Evolutionary conservation across 2,888 invertebrate genomes (phyloP), one percentile per base, ranked within the genome.

Genomic region (Margaritifera margaritifera): DNA sequence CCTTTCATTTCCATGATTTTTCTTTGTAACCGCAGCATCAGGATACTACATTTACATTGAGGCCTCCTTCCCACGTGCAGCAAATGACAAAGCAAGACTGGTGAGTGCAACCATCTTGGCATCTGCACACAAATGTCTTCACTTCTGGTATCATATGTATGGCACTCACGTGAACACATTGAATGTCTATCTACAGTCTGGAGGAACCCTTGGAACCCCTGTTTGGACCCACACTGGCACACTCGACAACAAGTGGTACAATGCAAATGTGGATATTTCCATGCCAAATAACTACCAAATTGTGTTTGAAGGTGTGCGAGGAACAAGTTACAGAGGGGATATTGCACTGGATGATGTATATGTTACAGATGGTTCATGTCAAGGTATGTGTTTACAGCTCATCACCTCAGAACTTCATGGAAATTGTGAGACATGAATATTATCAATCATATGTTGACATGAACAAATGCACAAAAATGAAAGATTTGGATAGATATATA

Each of bases 121-220:
- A 6, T 78, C 77, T 1, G 68, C 74, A 18, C 57, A 66, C 2
- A 82, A 79, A 71, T 84, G 84, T 71, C 76, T 84, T 27, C 82
- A 77, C 51, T 87, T 87, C 80, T 87, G 86, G 86, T 87, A 86
- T 69, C 86, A 87, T 68, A 87, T 87, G 87, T 86, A 84, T 66
- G 88, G 87, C 24, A 78, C 80, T 55, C 79, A 82, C 74, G 78
- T 84, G 11, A 80, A 81, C 59, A 80, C 81, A 1, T 75, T 87
- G 24, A 83, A 82, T 72, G 82, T 86, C 4, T 84, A 83, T 65
- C 58, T 80, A 52, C 78, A 79, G 64, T 65, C 69, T 4, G 77
- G 80, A 27, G 65, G 71, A 42, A 62, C 66, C 0, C 67, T 74
- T 6, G 81, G 82, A 6, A 65, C 69, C 5, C 78, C 78, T 1